These are phyloP conservation scores for Mallotus villosus DNA, from an alignment of 2,797 vertebrate genomes.

Conservation along the genomic window DNA sequence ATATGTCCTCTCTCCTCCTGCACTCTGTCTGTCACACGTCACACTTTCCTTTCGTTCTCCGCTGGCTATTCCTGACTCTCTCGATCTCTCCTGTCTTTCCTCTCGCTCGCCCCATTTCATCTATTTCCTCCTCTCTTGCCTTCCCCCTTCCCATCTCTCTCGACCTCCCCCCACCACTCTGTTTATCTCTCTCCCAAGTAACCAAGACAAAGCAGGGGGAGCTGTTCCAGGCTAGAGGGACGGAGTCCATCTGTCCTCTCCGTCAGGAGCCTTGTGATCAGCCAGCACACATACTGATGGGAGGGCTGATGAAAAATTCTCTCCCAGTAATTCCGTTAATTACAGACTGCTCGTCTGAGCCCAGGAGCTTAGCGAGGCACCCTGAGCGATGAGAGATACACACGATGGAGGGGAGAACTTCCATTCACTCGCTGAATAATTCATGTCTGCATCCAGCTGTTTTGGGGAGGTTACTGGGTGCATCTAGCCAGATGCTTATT, in stretches of 20 bases:
- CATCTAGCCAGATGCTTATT: slow-evolving; percentile 12
- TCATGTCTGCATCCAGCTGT: neutral
- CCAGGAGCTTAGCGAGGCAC: neutral
- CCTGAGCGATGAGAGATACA: neutral
- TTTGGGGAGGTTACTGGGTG: neutral
- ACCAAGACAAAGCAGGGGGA: neutral
- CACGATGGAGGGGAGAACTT: neutral
- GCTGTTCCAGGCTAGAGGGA: neutral
- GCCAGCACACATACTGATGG: slow-evolving; percentile 22
- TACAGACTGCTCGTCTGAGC: slow-evolving; percentile 21
- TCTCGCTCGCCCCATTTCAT: neutral
- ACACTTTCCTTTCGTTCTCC: neutral
- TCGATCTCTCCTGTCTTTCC: neutral
- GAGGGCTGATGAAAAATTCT: slow-evolving; percentile 3
- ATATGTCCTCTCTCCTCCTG: too few species aligned
- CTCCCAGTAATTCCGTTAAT: slow-evolving; percentile 33
- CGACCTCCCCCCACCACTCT: neutral
- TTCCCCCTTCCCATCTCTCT: neutral
- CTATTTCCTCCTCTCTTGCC: neutral
- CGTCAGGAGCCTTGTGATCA: slow-evolving; percentile 14
- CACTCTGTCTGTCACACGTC: neutral
- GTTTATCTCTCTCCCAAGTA: neutral
- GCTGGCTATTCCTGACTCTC: neutral
- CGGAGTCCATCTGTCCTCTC: neutral
- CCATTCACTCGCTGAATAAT: neutral